phyloP scores from a whole-genome alignment of 2,113 vertebrate genomes.

The Stigmatopora nigra region DNA sequence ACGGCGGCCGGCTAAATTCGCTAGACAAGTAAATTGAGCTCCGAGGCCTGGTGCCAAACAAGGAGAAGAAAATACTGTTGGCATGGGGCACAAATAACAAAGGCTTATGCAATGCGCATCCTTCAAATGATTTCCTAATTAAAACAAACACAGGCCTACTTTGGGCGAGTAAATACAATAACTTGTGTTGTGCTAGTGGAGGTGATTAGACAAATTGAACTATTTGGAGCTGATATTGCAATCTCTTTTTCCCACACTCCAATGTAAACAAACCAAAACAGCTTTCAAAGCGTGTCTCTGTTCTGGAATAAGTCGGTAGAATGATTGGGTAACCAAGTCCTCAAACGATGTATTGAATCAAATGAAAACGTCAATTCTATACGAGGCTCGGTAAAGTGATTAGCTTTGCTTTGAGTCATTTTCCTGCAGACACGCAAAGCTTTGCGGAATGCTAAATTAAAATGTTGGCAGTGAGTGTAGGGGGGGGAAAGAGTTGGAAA shows the following conservation, averaged over 20 bases:
- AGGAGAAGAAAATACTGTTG: constrained; percentile 39
- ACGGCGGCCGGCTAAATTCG: constrained; percentile 24
- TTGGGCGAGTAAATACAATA: constrained; percentile 33
- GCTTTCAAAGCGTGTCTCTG: neutral
- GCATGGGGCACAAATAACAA: constrained; percentile 38
- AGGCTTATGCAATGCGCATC: constrained; percentile 40
- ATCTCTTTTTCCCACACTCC: constrained; percentile 27
- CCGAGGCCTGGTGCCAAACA: constrained; percentile 29
- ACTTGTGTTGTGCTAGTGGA: constrained; percentile 20
- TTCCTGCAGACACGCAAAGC: too few relatives aligned
- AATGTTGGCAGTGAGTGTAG: too few relatives aligned
- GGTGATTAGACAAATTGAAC: constrained; percentile 28
- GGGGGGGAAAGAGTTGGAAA: too few relatives aligned
- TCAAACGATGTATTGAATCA: too few relatives aligned
- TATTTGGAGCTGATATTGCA: constrained; percentile 28
- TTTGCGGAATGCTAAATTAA: too few relatives aligned
- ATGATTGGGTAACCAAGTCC: neutral
- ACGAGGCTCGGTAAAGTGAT: too few relatives aligned
- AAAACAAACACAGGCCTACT: constrained; percentile 43
- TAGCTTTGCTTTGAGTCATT: too few relatives aligned
- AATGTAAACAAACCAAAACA: constrained; percentile 10
- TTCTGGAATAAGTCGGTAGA: constrained; percentile 3
- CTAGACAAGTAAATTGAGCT: constrained; percentile 38
- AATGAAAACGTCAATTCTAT: too few relatives aligned
- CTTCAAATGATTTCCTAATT: constrained; percentile 36